phyloP scores from a whole-genome alignment of 1,140 invertebrate genomes.

The Metopolophium dirhodum region DNA sequence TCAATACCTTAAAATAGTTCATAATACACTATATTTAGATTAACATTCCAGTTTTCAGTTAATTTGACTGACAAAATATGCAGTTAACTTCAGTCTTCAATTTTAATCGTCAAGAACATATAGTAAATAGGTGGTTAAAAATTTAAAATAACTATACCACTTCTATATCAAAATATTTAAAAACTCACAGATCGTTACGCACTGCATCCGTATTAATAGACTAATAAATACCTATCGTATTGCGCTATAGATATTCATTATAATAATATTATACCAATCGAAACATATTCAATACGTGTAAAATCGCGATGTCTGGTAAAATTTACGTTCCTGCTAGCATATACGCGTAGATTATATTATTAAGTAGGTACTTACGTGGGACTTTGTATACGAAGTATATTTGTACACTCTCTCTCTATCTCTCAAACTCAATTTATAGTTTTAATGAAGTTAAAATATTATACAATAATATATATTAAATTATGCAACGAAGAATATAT shows the following conservation, averaged over 20 bases:
- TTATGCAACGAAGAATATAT: background rate
- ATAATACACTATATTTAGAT: no score
- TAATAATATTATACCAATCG: background rate
- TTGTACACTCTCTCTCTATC: no score
- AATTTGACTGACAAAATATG: no score
- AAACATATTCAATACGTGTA: background rate
- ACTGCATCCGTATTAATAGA: background rate
- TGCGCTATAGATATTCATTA: background rate
- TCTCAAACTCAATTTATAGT: background rate
- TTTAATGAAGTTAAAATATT: constrained; percentile 22
- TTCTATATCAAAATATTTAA: background rate
- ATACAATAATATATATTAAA: background rate
- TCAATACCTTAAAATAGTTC: no score
- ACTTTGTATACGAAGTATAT: background rate
- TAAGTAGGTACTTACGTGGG: background rate
- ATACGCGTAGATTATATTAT: background rate
- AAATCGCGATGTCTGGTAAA: background rate
- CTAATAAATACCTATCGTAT: background rate
- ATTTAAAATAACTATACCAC: no score
- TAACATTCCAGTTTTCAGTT: no score
- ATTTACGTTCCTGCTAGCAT: background rate
- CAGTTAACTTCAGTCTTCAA: no score
- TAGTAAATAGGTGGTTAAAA: no score
- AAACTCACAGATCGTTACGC: background rate
- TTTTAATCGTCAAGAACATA: no score